phyloP scores from a whole-genome alignment of 2,888 invertebrate genomes.

The Eupithecia insigniata region DNA sequence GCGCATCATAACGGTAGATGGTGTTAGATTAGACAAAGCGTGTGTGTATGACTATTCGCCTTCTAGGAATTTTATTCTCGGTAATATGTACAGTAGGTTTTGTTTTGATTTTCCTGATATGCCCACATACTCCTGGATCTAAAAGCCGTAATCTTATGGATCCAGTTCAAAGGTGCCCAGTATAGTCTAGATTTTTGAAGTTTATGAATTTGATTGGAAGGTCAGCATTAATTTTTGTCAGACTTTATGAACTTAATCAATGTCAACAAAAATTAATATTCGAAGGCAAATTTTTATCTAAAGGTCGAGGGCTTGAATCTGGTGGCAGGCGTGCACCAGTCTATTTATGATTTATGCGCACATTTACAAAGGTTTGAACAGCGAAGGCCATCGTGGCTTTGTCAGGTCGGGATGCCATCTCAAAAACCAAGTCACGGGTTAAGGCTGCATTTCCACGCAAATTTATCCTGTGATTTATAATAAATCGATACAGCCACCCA shows the following conservation, averaged over 20 bases:
- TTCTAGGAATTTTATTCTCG: slow-evolving; percentile 39
- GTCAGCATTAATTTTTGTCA: not conserved
- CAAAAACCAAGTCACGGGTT: not conserved
- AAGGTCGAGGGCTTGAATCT: slow-evolving; percentile 15
- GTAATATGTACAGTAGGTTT: not conserved
- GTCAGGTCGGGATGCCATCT: not conserved
- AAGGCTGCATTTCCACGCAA: not conserved
- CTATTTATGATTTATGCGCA: slow-evolving; percentile 25
- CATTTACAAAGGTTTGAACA: slow-evolving; percentile 7
- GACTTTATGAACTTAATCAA: slow-evolving; percentile 2
- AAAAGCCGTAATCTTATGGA: not conserved
- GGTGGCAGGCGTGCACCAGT: slow-evolving; percentile 23
- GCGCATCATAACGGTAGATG: slow-evolving; percentile 39
- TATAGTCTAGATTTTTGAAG: not conserved
- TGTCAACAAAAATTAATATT: slow-evolving; percentile 9
- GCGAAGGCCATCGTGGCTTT: slow-evolving; percentile 11
- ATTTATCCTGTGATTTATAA: too few relatives aligned
- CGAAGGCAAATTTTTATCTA: slow-evolving; percentile 20
- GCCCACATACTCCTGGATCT: not conserved
- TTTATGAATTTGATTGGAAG: not conserved
- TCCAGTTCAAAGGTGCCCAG: not conserved
- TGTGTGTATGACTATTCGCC: slow-evolving; percentile 36
- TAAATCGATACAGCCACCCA: not conserved
- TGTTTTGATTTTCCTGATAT: slow-evolving; percentile 11
- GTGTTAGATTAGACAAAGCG: slow-evolving; percentile 45